phyloP scores from a whole-genome alignment of 2,797 vertebrate species.

The Neosilurus mollespiculum region DNA sequence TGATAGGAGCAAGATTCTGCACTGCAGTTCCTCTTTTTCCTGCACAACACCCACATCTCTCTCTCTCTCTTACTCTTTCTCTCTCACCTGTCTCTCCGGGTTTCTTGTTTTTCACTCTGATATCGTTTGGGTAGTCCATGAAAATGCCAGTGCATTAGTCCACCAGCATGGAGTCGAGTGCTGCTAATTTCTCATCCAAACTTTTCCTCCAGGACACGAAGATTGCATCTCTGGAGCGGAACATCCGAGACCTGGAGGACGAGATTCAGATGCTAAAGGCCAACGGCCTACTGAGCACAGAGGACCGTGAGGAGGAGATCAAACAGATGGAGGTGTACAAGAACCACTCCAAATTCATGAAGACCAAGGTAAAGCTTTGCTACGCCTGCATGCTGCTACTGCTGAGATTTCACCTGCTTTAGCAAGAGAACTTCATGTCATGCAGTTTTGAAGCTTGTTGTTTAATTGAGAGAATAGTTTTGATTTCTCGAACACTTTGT shows the following conservation, averaged over 20 bases:
- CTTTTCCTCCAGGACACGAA: constrained; percentile 86
- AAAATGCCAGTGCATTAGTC: neutral
- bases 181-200: constrained; percentile 46
- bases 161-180: constrained; percentile 42
- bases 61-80: constrained; percentile 38
- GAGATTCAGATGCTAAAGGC: constrained; percentile 99
- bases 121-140: constrained; percentile 19
- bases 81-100: constrained; percentile 4
- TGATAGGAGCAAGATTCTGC: constrained; percentile 55
- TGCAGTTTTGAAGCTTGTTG: neutral
- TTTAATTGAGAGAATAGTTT: neutral
- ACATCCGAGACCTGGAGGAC: constrained; percentile 97
- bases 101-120: constrained; percentile 17
- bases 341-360: constrained; percentile 99
- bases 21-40: constrained; percentile 64
- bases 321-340: constrained; percentile 99
- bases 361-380: constrained; percentile 84
- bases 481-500: neutral
- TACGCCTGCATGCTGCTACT: neutral
- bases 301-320: constrained; percentile 87
- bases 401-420: neutral
- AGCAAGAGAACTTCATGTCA: neutral
- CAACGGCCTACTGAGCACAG: constrained; percentile 87
- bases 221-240: constrained; percentile 96
- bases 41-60: constrained; percentile 38